Evolutionary conservation across 2,797 vertebrate genomes (phyloP).

Genomic region (Smutsia temminckii): DNA sequence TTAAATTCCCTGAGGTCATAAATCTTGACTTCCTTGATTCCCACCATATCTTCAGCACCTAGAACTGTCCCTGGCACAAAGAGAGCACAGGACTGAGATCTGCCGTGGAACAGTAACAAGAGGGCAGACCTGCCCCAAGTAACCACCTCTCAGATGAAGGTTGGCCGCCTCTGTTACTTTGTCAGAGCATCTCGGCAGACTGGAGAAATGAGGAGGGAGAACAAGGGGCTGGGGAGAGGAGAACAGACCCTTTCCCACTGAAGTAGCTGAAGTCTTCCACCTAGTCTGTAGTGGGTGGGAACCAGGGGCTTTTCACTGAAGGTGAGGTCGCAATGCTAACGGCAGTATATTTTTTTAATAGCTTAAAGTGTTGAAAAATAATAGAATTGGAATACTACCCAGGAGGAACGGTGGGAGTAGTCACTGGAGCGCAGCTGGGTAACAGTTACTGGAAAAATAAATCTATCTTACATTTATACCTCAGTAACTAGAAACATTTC

Average conservation of each 20-base stretch:
- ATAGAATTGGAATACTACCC: background rate
- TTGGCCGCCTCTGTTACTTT: background rate
- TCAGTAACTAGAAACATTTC: constrained; percentile 25
- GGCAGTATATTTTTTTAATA: constrained; percentile 18
- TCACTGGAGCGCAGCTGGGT: constrained; percentile 14
- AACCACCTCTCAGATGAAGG: background rate
- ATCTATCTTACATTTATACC: constrained; percentile 9
- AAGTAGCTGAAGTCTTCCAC: background rate
- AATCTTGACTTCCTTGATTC: background rate
- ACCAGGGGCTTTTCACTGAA: background rate
- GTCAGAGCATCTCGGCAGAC: background rate
- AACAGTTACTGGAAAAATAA: constrained; percentile 55
- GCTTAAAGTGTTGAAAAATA: constrained; percentile 41
- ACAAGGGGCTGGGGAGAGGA: background rate
- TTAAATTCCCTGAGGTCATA: background rate
- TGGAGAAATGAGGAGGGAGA: background rate
- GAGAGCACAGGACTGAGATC: background rate
- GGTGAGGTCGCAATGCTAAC: background rate
- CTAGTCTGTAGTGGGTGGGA: background rate
- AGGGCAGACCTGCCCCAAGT: background rate
- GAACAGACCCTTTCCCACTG: background rate
- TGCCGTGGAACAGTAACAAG: background rate
- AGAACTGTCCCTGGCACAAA: background rate
- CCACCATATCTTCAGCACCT: background rate
- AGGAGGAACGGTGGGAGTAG: background rate